These are phyloP conservation scores for Drosophila histrio DNA, from an alignment of 2,888 invertebrate species.

Conservation along the genomic window DNA sequence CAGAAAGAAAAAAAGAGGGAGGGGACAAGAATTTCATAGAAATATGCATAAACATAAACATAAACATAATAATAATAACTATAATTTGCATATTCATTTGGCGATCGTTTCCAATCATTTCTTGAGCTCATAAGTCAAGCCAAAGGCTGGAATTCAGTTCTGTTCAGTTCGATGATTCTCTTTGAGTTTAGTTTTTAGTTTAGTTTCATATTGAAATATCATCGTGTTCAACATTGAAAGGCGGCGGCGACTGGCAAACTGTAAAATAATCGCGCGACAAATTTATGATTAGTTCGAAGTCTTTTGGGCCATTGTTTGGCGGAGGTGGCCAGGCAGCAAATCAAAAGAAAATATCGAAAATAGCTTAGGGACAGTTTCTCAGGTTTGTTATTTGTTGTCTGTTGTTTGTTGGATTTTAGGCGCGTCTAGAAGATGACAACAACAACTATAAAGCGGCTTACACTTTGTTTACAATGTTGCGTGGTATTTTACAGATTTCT, in stretches of 20 bases:
- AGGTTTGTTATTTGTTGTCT: slow-evolving; percentile 34
- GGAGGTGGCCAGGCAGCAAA: slow-evolving; percentile 44
- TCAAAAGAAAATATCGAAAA: slow-evolving; percentile 58
- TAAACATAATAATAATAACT: slow-evolving; percentile 65
- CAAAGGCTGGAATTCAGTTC: slow-evolving; percentile 21
- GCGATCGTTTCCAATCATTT: slow-evolving; percentile 50
- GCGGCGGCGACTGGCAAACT: slow-evolving; percentile 52
- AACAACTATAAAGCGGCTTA: slow-evolving; percentile 70
- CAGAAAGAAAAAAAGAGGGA: slow-evolving; percentile 13
- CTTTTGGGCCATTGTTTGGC: slow-evolving; percentile 32
- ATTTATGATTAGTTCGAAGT: slow-evolving; percentile 75
- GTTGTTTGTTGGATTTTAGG: slow-evolving; percentile 56
- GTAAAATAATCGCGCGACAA: slow-evolving; percentile 76
- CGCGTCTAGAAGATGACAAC: slow-evolving; percentile 45
- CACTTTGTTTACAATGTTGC: slow-evolving; percentile 79
- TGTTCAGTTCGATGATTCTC: slow-evolving; percentile 3
- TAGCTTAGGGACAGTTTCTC: slow-evolving; percentile 67
- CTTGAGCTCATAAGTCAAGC: slow-evolving; percentile 70
- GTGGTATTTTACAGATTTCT: slow-evolving; percentile 75
- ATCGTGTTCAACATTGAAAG: slow-evolving; percentile 43
- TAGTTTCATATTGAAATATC: slow-evolving; percentile 50
- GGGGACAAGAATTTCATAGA: slow-evolving; percentile 26
- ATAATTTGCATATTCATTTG: slow-evolving; percentile 75
- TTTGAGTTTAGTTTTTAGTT: slow-evolving; percentile 15
- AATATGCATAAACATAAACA: slow-evolving; percentile 72